These are phyloP conservation scores for Antedon mediterranea DNA, from an alignment of 53 echinoderm and acorn worm species.

Conservation along the genomic window DNA sequence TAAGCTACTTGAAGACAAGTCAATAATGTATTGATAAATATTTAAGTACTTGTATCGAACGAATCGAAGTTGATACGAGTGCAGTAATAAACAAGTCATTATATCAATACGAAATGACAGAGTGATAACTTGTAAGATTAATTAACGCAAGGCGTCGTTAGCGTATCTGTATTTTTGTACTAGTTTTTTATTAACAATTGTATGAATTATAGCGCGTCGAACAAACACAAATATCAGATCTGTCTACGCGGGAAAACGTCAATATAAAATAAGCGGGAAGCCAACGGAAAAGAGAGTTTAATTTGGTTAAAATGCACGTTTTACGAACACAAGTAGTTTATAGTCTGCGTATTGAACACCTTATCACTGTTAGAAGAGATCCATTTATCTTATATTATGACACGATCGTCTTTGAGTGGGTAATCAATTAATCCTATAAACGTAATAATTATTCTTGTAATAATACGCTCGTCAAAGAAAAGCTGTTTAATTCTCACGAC, in stretches of 20 bases:
- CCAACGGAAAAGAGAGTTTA: not conserved
- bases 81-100: not conserved
- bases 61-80: not conserved
- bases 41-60: not conserved
- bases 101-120: not conserved
- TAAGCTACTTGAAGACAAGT: not conserved
- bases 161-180: not conserved
- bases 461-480: not conserved
- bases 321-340: not conserved
- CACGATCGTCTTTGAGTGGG: not conserved
- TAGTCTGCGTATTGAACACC: not conserved
- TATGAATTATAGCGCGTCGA: not conserved
- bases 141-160: not conserved
- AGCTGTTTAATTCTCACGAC: not conserved
- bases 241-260: not conserved
- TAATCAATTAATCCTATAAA: slow-evolving; percentile 1
- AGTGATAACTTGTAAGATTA: not conserved
- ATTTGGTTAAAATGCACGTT: slow-evolving; percentile 1
- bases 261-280: not conserved
- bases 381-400: not conserved
- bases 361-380: not conserved
- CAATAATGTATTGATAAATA: not conserved
- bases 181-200: not conserved
- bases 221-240: not conserved
- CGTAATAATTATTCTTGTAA: not conserved